Evolutionary conservation across 2,888 invertebrate species (phyloP), one percentile per base, ranked within the genome.

Genomic region (Pycnomerus fuliginosus): DNA sequence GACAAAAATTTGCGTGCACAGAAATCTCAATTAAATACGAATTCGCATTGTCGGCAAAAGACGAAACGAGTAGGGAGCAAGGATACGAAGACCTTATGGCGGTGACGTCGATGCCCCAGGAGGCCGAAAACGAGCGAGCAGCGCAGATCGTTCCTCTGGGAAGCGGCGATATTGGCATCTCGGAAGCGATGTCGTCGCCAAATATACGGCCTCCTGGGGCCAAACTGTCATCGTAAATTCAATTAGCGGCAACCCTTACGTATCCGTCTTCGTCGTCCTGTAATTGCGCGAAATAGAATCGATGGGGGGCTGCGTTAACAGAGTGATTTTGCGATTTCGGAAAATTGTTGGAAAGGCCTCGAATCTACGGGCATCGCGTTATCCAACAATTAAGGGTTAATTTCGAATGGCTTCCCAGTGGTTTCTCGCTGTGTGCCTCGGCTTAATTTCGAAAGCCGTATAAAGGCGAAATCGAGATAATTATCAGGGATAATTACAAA

Each of bases 221-320:
- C 61, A 59, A 64, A 64, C 67, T 68, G 70, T 70, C 70, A 68
- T 69, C 70, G 70, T 70, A 70, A 70, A 70, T 70, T 70, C 70
- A 69, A 70, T 70, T 70, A 70, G 68, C 64, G 64, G 64, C 58
- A 65, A 61, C 60, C 62, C 52, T 60, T 53, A 55, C 44, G 56
- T 52, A 59, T 60, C 55, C 55, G 55, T 60, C 60, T 59, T 59
- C 54, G 51, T 51, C 50, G 39, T 4, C 20, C 20, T 20, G 20
- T 20, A 4, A 20, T 20, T 20, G 20, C 20, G 20, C 8, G 8
- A 20, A 20, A 20, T 20, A 5, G 20, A 20, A 20, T 20, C 20
- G 20, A 20, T 20, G 5, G 5, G 20, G 5, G 8, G 20, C 20
- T 20, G 20, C 5, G 4, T n/a, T n/a, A n/a, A n/a, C n/a, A n/a